Evolutionary conservation across 2,888 invertebrate species (phyloP), one percentile per base, ranked within the genome.

Genomic region (Oconnorella tubifera): DNA sequence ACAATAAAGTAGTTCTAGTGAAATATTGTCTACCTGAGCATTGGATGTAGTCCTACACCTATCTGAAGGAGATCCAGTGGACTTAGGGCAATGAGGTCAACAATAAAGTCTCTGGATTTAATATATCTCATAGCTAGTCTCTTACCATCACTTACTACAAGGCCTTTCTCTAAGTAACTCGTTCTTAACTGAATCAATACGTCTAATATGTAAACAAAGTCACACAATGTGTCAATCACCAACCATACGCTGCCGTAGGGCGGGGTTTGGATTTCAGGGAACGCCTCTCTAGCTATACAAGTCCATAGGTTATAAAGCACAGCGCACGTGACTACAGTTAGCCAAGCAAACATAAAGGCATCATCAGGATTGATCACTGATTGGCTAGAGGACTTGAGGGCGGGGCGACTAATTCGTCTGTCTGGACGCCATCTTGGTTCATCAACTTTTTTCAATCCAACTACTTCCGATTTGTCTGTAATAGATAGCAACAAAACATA

Each of bases 341-440:
- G 84, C 96, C 96, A 96, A 83, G 92, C 91, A 85, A 93, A 95
- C 85, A 93, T 93, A 83, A 93, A 91, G 83, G 92, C 93, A 78
- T 93, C 93, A 83, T 96, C 94, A 0, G 95, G 95, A 83, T 95
- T 94, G 73, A 96, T n/a, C n/a, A n/a, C n/a, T n/a, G n/a, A n/a
- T n/a, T n/a, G n/a, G n/a, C n/a, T n/a, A n/a, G n/a, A n/a, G n/a
- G n/a, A n/a, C n/a, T n/a, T n/a, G n/a, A n/a, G n/a, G n/a, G n/a
- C n/a, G n/a, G n/a, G n/a, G n/a, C n/a, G n/a, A n/a, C n/a, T n/a
- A n/a, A n/a, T n/a, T n/a, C n/a, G n/a, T n/a, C n/a, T n/a, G n/a
- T n/a, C n/a, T n/a, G n/a, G n/a, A n/a, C n/a, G n/a, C n/a, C n/a
- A n/a, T n/a, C n/a, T n/a, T n/a, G 72, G n/a, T 58, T 50, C 27